Evolutionary conservation across 2,797 vertebrate species (phyloP).

Genomic region (Hafferia zeledoni): DNA sequence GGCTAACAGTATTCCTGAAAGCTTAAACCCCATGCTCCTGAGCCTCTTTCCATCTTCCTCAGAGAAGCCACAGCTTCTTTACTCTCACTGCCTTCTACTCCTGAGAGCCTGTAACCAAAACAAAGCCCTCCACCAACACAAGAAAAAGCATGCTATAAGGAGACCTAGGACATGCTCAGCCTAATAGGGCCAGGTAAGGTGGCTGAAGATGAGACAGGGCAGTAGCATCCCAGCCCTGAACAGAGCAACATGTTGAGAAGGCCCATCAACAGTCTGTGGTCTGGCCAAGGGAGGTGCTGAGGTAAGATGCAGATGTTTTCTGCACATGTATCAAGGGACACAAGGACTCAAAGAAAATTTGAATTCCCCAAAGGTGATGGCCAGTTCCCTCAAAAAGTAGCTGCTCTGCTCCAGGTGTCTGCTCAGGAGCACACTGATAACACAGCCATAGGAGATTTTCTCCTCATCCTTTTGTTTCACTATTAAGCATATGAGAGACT

Average conservation of each 20-base stretch:
- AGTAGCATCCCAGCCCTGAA: background rate
- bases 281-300: background rate
- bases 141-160: background rate
- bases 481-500: background rate
- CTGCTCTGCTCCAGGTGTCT: background rate
- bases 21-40: background rate
- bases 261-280: background rate
- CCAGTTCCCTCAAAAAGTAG: background rate
- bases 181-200: background rate
- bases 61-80: background rate
- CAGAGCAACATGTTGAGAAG: background rate
- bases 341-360: background rate
- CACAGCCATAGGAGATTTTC: background rate
- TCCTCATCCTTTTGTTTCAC: background rate
- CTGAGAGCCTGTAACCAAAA: background rate
- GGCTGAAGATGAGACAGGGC: background rate
- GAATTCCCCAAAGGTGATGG: background rate
- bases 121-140: background rate
- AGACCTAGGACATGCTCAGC: background rate
- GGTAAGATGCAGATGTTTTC: background rate
- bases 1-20: background rate
- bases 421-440: background rate
- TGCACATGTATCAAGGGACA: background rate
- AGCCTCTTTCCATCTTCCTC: background rate
- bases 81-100: background rate